A percentile compares a stretch with the other conserved stretches of the same genome.
phyloP scores from a whole-genome alignment of 1,140 invertebrate species.

The Drosophila micromelanica region DNA sequence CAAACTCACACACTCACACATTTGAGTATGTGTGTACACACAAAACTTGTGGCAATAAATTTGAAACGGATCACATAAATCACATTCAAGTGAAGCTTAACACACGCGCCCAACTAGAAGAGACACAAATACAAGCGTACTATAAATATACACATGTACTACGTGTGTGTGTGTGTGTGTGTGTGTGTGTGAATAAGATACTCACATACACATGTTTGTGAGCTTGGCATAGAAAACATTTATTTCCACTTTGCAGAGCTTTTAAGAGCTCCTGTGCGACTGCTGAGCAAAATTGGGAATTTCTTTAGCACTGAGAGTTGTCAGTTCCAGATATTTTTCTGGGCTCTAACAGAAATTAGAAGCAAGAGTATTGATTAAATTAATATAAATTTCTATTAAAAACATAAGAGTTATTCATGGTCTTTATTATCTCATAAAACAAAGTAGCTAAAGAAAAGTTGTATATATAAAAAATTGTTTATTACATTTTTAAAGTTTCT shows the following conservation, averaged over 20 bases:
- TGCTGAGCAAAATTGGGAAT: neutral
- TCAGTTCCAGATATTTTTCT: neutral
- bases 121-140: constrained; percentile 48
- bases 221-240: constrained; percentile 37
- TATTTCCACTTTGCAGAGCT: constrained; percentile 45
- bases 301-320: neutral
- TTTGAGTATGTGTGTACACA: constrained; percentile 38
- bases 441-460: no score
- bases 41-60: constrained; percentile 80
- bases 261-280: constrained; percentile 25
- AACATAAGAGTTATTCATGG: no score
- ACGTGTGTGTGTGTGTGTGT: constrained; percentile 10
- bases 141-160: constrained; percentile 28
- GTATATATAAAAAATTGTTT: no score
- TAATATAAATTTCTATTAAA: no score
- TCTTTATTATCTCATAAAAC: no score
- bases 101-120: constrained; percentile 79
- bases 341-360: neutral
- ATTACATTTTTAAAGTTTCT: no score
- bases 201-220: constrained; percentile 10
- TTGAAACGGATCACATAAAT: constrained; percentile 81
- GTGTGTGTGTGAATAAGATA: constrained; percentile 39
- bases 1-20: constrained; percentile 23
- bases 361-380: no score
- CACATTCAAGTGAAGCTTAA: constrained; percentile 83